A percentile compares a stretch with the other conserved stretches of the same genome.
Evolutionary conservation across 2,888 invertebrate genomes (phyloP).

Genomic region (Trileptium ribeirensis): DNA sequence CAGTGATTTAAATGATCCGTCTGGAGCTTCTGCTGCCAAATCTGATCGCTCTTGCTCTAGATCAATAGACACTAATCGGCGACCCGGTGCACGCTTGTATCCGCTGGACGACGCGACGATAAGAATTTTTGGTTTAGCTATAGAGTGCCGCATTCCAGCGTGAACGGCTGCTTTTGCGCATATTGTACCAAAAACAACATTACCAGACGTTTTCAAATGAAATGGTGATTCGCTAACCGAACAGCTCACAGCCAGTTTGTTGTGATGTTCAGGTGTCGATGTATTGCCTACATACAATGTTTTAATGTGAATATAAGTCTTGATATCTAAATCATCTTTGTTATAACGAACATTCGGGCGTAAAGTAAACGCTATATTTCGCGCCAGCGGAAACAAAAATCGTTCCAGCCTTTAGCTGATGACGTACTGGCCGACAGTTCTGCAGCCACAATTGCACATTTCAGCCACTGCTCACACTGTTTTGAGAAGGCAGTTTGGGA

Average conservation of each 20-base stretch:
- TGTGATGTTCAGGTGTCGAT: neutral
- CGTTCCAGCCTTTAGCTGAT: no score
- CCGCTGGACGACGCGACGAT: constrained; percentile 81
- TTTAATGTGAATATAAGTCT: constrained; percentile 83
- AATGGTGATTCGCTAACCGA: no score
- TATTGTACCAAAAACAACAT: constrained; percentile 64
- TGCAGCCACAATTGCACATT: constrained; percentile 66
- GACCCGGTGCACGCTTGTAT: constrained; percentile 86
- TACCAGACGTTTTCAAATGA: no score
- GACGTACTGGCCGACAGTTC: constrained; percentile 62
- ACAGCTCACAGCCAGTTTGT: no score
- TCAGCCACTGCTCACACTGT: constrained; percentile 52
- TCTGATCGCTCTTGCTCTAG: constrained; percentile 62
- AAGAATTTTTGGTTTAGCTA: constrained; percentile 74
- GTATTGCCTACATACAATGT: constrained; percentile 54
- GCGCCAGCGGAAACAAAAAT: constrained; percentile 68
- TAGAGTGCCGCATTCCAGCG: constrained; percentile 57
- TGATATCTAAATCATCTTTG: constrained; percentile 78
- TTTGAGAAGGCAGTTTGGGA: no score
- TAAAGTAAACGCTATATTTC: constrained; percentile 71
- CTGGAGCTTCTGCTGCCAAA: constrained; percentile 68
- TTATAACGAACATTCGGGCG: constrained; percentile 68
- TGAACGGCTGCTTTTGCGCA: constrained; percentile 91
- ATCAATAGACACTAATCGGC: constrained; percentile 83
- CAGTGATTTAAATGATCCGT: constrained; percentile 65